A percentile compares a stretch with the other conserved stretches of the same genome.
Evolutionary conservation across 2,888 invertebrate species (phyloP).

Genomic region (Mimachlamys varia): DNA sequence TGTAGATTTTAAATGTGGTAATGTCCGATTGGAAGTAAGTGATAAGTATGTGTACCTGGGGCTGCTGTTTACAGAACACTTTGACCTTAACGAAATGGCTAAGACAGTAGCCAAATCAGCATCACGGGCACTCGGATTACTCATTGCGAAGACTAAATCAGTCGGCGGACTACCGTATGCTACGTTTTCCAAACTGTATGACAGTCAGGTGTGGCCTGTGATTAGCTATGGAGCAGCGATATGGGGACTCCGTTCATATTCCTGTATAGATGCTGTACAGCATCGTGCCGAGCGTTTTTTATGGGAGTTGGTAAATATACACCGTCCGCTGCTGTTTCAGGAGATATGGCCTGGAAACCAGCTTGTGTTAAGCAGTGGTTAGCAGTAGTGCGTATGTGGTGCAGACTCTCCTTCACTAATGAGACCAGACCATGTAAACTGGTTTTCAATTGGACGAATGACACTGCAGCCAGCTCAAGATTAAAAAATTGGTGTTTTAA

Average conservation of each 20-base stretch:
- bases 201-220: slow-evolving; percentile 52
- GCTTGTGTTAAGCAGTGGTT: slow-evolving; percentile 45
- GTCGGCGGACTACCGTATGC: slow-evolving; percentile 51
- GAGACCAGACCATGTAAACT: too few species aligned
- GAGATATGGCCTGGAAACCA: slow-evolving; percentile 51
- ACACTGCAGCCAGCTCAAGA: too few species aligned
- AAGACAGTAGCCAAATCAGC: slow-evolving; percentile 52
- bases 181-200: slow-evolving; percentile 52
- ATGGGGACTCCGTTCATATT: slow-evolving; percentile 44
- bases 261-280: slow-evolving; percentile 51
- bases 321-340: slow-evolving; percentile 46
- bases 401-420: too few species aligned
- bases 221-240: slow-evolving; percentile 50
- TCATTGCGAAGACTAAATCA: slow-evolving; percentile 53
- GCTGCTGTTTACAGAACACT: slow-evolving; percentile 48
- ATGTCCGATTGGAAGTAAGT: too few species aligned
- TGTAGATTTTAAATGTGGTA: too few species aligned
- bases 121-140: slow-evolving; percentile 49
- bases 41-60: slow-evolving; percentile 51
- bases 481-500: too few species aligned
- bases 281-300: slow-evolving; percentile 42
- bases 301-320: slow-evolving; percentile 45
- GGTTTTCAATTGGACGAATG: too few species aligned
- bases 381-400: neutral
- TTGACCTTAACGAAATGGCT: slow-evolving; percentile 49